phyloP scores from a whole-genome alignment of 2,797 vertebrate species.

The Microctenopoma steveboyesi region DNA sequence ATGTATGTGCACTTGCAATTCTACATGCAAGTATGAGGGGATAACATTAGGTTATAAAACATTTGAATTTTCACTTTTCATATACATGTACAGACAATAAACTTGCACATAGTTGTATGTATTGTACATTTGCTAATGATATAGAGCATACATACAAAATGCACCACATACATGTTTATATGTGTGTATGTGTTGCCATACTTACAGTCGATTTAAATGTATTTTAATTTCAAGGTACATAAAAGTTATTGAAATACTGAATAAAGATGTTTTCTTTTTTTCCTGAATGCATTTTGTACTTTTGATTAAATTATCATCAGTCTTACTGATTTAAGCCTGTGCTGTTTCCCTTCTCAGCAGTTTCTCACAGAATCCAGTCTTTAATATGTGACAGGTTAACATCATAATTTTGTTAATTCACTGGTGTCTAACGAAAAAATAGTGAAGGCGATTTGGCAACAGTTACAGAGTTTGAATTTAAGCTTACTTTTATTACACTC shows the following conservation, averaged over 20 bases:
- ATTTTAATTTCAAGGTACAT: conserved; percentile 85
- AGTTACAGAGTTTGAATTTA: conserved; percentile 84
- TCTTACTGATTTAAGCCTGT: conserved; percentile 47
- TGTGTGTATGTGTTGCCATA: conserved; percentile 87
- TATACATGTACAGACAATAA: conserved; percentile 83
- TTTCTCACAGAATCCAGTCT: conserved; percentile 77
- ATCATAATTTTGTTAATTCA: conserved; percentile 9
- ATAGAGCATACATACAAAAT: conserved; percentile 79
- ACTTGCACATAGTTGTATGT: conserved; percentile 86
- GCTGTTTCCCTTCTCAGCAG: conserved; percentile 31
- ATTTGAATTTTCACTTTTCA: conserved; percentile 81
- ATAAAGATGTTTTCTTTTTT: conserved; percentile 81
- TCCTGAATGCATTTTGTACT: conserved; percentile 68
- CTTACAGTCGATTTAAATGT: conserved; percentile 85
- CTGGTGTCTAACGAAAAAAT: conserved; percentile 16
- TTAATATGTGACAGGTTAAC: conserved; percentile 38
- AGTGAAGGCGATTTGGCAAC: conserved; percentile 52
- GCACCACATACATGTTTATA: conserved; percentile 86
- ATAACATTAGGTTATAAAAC: conserved; percentile 69
- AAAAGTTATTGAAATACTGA: conserved; percentile 79
- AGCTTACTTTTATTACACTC: conserved; percentile 41
- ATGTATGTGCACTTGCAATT: conserved; percentile 80
- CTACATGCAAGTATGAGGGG: conserved; percentile 76
- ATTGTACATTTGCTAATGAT: conserved; percentile 86
- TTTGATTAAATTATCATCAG: conserved; percentile 58